Conservation (phyloP, 2,797 vertebrate genomes). For the Microcaecilia unicolor region DNA sequence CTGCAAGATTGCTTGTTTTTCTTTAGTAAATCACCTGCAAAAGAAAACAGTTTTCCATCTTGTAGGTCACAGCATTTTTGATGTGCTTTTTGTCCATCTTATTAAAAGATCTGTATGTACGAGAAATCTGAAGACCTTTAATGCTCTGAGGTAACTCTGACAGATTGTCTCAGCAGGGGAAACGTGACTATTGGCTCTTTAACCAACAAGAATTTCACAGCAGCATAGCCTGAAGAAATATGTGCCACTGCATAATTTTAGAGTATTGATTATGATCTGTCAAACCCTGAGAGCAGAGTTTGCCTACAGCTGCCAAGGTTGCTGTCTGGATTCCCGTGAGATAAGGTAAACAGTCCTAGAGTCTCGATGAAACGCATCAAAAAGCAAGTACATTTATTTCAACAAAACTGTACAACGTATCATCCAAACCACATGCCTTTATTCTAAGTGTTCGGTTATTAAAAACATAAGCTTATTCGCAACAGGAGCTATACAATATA, state of each 20-base stretch:
- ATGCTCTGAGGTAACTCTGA: background rate
- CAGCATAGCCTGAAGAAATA: background rate
- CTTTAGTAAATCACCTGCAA: too few relatives aligned
- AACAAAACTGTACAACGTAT: too few relatives aligned
- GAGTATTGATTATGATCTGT: background rate
- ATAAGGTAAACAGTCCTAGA: too few relatives aligned
- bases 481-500: too few relatives aligned
- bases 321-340: background rate
- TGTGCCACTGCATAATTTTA: background rate
- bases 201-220: background rate
- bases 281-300: background rate
- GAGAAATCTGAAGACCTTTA: background rate
- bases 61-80: background rate
- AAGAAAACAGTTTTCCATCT: background rate
- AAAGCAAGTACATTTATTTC: too few relatives aligned
- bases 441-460: too few relatives aligned
- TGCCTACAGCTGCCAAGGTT: background rate
- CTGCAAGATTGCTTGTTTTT: too few relatives aligned
- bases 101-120: constrained; percentile 6
- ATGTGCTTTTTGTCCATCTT: constrained; percentile 4
- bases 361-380: too few relatives aligned
- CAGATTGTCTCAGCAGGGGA: background rate
- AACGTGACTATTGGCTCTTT: background rate
- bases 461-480: too few relatives aligned
- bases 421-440: too few relatives aligned